A percentile compares a stretch with the other conserved stretches of the same genome.
These are phyloP conservation scores for Chorisops tibialis DNA, from an alignment of 2,888 invertebrate genomes.

Conservation along the genomic window DNA sequence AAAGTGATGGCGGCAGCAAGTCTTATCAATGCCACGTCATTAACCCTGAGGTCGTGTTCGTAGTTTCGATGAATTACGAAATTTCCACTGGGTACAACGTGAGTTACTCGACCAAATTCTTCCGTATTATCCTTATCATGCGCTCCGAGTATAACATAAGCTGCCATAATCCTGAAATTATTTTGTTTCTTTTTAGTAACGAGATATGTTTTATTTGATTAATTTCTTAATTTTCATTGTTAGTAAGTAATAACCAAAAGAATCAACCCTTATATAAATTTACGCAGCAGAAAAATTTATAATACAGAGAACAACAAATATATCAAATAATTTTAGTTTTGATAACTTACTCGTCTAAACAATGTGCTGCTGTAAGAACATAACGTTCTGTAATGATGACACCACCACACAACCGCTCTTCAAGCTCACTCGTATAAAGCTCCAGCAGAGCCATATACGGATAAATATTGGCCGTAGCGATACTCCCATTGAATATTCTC, in stretches of 20 bases:
- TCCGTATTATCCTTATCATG: neutral
- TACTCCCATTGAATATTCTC: conserved; percentile 24
- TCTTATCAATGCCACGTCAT: conserved; percentile 11
- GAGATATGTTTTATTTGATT: too few relatives aligned
- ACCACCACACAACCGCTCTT: conserved; percentile 43
- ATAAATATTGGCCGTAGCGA: conserved; percentile 37
- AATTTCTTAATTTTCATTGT: too few relatives aligned
- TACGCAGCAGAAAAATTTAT: too few relatives aligned
- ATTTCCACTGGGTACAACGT: neutral
- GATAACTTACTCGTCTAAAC: conserved; percentile 39
- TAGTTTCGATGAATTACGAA: neutral
- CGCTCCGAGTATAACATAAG: neutral
- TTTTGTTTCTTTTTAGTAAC: too few relatives aligned
- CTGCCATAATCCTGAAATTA: neutral
- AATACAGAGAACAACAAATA: too few relatives aligned
- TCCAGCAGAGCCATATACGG: conserved; percentile 45
- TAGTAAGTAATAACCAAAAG: too few relatives aligned
- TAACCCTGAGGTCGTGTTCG: neutral
- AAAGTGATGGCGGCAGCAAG: neutral
- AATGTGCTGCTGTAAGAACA: conserved; percentile 48
- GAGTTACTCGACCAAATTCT: neutral
- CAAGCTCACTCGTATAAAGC: conserved; percentile 31
- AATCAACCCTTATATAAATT: too few relatives aligned
- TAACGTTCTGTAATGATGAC: conserved; percentile 41
- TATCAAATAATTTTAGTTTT: too few relatives aligned